Conservation (phyloP, 2,113 vertebrate genomes). For the Trogon melanurus region DNA sequence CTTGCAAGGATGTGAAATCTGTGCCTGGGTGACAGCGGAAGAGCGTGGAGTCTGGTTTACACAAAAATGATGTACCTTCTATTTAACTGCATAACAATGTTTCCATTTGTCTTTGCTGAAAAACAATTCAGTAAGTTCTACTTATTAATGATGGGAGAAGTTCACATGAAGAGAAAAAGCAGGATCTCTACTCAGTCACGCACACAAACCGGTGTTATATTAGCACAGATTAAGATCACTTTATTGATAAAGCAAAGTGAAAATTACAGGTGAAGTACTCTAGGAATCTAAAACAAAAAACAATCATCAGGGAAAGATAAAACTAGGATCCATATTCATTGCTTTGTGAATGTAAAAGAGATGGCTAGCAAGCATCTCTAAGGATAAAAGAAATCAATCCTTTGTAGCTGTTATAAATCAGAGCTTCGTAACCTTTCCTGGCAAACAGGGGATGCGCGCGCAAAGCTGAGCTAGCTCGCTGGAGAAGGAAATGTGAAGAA, state of each 20-base stretch:
- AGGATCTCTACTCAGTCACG: neutral
- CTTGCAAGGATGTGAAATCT: neutral
- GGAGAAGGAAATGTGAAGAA: neutral
- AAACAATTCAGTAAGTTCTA: neutral
- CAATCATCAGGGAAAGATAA: neutral
- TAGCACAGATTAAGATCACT: neutral
- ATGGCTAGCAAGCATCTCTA: neutral
- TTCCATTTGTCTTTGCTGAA: neutral
- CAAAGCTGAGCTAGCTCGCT: neutral
- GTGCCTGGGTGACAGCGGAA: neutral
- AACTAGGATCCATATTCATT: neutral
- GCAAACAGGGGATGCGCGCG: neutral
- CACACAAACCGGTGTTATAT: neutral
- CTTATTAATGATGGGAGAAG: neutral
- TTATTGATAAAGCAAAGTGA: slow-evolving; percentile 1
- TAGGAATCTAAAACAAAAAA: neutral
- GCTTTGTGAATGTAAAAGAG: neutral
- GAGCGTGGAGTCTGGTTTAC: neutral
- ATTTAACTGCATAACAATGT: neutral
- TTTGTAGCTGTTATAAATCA: neutral
- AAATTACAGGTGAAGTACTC: slow-evolving; percentile 29
- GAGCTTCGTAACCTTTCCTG: neutral
- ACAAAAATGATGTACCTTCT: neutral
- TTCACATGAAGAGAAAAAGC: neutral
- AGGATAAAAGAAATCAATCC: neutral